These are phyloP conservation scores for Eupleurogrammus muticus DNA, from an alignment of 2,797 vertebrate genomes.

Conservation along the genomic window DNA sequence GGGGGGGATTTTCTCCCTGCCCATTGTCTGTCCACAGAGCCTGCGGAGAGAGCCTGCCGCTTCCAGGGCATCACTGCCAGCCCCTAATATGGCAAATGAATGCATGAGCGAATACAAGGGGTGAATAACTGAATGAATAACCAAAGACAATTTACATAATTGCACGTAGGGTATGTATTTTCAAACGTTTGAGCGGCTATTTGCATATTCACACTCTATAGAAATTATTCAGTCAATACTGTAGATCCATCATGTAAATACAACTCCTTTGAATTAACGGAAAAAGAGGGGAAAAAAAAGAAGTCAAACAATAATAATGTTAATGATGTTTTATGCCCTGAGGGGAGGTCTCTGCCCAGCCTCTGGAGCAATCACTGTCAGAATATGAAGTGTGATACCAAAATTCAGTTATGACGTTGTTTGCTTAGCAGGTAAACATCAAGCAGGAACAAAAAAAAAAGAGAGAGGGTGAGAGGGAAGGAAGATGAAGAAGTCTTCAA, in stretches of 20 bases:
- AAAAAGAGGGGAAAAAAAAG: slow-evolving; percentile 36
- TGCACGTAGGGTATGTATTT: slow-evolving; percentile 83
- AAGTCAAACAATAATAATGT: slow-evolving; percentile 84
- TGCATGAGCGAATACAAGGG: slow-evolving; percentile 84
- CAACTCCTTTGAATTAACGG: slow-evolving; percentile 82
- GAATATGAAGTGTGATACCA: slow-evolving; percentile 60
- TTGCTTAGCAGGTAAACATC: slow-evolving; percentile 77
- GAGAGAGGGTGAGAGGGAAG: too few species aligned
- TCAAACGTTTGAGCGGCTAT: slow-evolving; percentile 77
- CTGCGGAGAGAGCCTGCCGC: slow-evolving; percentile 72
- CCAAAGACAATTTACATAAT: slow-evolving; percentile 86
- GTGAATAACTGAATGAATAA: slow-evolving; percentile 87
- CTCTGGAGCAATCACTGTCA: slow-evolving; percentile 75
- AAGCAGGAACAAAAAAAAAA: slow-evolving; percentile 22
- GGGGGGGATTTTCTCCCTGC: slow-evolving; percentile 58
- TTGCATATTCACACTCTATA: slow-evolving; percentile 85
- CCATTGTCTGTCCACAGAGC: slow-evolving; percentile 75
- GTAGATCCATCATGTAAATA: slow-evolving; percentile 84
- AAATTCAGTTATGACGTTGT: slow-evolving; percentile 67
- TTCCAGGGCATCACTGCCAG: slow-evolving; percentile 70
- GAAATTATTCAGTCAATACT: slow-evolving; percentile 85
- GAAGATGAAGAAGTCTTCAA: slow-evolving; percentile 16
- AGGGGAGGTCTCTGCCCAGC: slow-evolving; percentile 74
- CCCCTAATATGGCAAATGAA: slow-evolving; percentile 85
- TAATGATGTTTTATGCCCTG: slow-evolving; percentile 82